phyloP scores from a whole-genome alignment of 2,113 vertebrate species.

The Elephantulus edwardii region DNA sequence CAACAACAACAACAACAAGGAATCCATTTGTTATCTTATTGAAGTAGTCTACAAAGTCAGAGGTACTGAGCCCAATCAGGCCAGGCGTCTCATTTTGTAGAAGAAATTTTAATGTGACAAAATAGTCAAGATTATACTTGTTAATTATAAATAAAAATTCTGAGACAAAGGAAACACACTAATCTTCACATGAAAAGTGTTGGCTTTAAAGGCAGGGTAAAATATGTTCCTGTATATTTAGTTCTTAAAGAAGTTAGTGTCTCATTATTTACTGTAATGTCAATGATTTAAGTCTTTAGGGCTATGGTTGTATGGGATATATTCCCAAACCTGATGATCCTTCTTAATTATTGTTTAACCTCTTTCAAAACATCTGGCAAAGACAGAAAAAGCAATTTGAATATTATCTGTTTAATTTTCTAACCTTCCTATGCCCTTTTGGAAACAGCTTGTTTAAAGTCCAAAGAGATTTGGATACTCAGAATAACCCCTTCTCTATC shows the following conservation, averaged over 20 bases:
- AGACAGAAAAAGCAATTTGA: conserved; percentile 64
- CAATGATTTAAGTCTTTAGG: conserved; percentile 56
- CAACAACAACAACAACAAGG: too few relatives aligned
- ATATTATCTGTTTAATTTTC: conserved; percentile 72
- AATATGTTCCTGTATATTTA: conserved; percentile 37
- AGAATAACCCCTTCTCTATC: conserved; percentile 63
- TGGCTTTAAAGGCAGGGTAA: conserved; percentile 59
- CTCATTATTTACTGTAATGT: conserved; percentile 47
- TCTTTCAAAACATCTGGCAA: conserved; percentile 75
- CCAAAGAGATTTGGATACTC: conserved; percentile 38
- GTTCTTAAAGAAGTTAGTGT: conserved; percentile 49
- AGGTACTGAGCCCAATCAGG: background rate
- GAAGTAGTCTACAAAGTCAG: background rate
- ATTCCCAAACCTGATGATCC: conserved; percentile 64
- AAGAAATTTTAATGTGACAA: conserved; percentile 30
- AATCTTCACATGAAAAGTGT: conserved; percentile 46
- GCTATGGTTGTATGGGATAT: conserved; percentile 50
- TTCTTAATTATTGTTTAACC: conserved; percentile 76
- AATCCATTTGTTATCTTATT: conserved; percentile 71
- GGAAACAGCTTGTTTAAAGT: conserved; percentile 64
- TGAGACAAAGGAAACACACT: conserved; percentile 53
- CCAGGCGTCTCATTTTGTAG: conserved; percentile 21
- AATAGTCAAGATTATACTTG: conserved; percentile 31
- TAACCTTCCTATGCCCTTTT: conserved; percentile 72
- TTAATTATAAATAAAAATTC: conserved; percentile 69